Evolutionary conservation across 2,888 invertebrate genomes (phyloP), one percentile per base, ranked within the genome.

Genomic region (Amiota mariae): DNA sequence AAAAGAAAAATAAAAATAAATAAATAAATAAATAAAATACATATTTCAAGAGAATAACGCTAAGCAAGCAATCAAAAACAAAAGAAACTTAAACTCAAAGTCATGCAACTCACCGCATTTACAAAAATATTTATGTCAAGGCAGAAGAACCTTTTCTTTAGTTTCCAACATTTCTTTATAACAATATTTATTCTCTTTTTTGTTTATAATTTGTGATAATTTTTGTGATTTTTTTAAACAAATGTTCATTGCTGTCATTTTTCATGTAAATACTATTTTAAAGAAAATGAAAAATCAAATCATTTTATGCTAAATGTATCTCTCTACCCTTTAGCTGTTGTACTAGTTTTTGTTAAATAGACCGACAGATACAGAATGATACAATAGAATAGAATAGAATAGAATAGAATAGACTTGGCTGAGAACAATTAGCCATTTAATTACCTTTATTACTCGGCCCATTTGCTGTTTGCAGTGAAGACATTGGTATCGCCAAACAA

Each of bases 401-500:
- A 49, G 15, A 67, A n/a, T 49, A 11, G 6, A 56, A 66, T 36
- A 36, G 36, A 36, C 1, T 3, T 24, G 24, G 24, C 24, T 51
- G 10, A 59, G 18, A 80, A 72, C 63, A 74, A 87, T 85, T 36
- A 85, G 85, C 54, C 85, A 79, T 76, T 81, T 77, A 74, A 85
- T 87, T 78, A 88, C 89, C 81, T 85, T 86, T 81, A 77, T 56
- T 71, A 66, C 73, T 77, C 64, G 87, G 84, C 73, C 84, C 84
- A 63, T 85, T 86, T 72, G 88, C 86, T 13, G 88, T 85, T 72
- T 90, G 88, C 76, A 90, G 82, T 71, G 90, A 87, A 74, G 90
- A 90, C 87, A 90, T 88, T 68, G 90, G 90, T 77, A 90, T 90
- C 76, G 90, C 90, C 73, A 90, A 80, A 75, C 89, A 89, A 75